A percentile compares a stretch with the other conserved stretches of the same genome.
Conservation (phyloP, 2,888 invertebrate species). For the Rhamphomyia laevipes region DNA sequence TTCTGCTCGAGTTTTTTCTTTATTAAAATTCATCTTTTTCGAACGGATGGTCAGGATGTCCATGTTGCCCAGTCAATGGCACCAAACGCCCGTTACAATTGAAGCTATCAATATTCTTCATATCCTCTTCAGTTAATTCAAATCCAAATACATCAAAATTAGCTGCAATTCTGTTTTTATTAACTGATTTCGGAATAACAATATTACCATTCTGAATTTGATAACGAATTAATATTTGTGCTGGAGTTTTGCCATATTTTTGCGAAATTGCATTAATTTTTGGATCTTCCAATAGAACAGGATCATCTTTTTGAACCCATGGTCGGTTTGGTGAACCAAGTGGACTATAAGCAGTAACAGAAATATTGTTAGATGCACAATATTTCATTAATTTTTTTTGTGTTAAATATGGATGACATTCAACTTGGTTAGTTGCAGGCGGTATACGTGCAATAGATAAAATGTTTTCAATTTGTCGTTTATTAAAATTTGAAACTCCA, state of each 20-base stretch:
- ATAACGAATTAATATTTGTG: slow-evolving; percentile 54
- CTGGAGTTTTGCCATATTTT: slow-evolving; percentile 51
- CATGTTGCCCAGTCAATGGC: slow-evolving; percentile 47
- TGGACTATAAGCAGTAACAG: slow-evolving; percentile 72
- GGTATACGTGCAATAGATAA: slow-evolving; percentile 47
- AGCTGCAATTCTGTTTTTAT: slow-evolving; percentile 52
- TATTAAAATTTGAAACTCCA: slow-evolving; percentile 66
- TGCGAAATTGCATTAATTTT: slow-evolving; percentile 48
- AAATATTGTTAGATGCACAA: slow-evolving; percentile 53
- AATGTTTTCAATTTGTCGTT: slow-evolving; percentile 55
- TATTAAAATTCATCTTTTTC: slow-evolving; percentile 48
- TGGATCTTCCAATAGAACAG: slow-evolving; percentile 58
- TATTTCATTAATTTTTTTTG: slow-evolving; percentile 57
- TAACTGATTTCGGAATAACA: slow-evolving; percentile 77
- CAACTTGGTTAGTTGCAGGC: slow-evolving; percentile 56
- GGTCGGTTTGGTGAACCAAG: slow-evolving; percentile 76
- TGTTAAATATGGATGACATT: slow-evolving; percentile 69
- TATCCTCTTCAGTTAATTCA: slow-evolving; percentile 53
- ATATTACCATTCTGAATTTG: slow-evolving; percentile 57
- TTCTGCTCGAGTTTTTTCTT: too few relatives aligned
- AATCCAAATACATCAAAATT: slow-evolving; percentile 70
- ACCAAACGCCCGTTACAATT: slow-evolving; percentile 60
- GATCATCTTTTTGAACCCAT: slow-evolving; percentile 65
- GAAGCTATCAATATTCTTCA: slow-evolving; percentile 52
- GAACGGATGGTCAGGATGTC: slow-evolving; percentile 51